Conservation (phyloP, 2,797 vertebrate species). For the Phalloptychus januarius region DNA sequence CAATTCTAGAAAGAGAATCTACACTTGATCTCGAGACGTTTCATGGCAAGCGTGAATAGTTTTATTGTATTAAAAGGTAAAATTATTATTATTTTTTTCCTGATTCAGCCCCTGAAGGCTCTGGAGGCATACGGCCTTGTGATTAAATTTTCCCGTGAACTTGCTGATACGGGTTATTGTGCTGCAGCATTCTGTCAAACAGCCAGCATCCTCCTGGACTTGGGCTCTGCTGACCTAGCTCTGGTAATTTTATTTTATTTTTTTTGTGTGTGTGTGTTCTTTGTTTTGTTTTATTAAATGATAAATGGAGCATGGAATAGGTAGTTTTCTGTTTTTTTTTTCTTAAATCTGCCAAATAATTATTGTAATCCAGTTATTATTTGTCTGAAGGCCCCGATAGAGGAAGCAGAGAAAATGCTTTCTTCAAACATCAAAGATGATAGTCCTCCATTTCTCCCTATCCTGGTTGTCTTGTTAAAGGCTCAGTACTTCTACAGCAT, state of each 20-base stretch:
- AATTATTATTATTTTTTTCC: neutral
- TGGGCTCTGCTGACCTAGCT: constrained; percentile 83
- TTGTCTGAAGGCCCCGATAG: constrained; percentile 78
- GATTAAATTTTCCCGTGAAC: constrained; percentile 62
- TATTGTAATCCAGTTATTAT: neutral
- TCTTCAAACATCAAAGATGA: constrained; percentile 55
- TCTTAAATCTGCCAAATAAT: neutral
- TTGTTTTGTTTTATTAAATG: no score
- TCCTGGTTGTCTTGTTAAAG: constrained; percentile 79
- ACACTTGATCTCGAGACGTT: neutral
- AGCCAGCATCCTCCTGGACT: constrained; percentile 82
- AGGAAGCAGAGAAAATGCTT: constrained; percentile 79
- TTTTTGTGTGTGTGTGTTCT: neutral
- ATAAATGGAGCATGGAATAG: neutral
- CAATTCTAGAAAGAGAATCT: neutral
- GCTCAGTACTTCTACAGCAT: constrained; percentile 82
- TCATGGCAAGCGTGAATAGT: neutral
- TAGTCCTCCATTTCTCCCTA: constrained; percentile 69
- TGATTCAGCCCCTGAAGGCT: constrained; percentile 85
- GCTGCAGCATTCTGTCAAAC: constrained; percentile 81
- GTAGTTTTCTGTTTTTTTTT: neutral
- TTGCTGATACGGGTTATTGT: constrained; percentile 74
- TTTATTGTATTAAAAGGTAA: neutral
- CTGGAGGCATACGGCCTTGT: constrained; percentile 84
- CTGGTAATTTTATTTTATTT: constrained; percentile 73